Percentiles rank a stretch among this genome's conserved stretches.
phyloP scores from a whole-genome alignment of 2,797 vertebrate species.

The Paratrypauchen microcephalus region DNA sequence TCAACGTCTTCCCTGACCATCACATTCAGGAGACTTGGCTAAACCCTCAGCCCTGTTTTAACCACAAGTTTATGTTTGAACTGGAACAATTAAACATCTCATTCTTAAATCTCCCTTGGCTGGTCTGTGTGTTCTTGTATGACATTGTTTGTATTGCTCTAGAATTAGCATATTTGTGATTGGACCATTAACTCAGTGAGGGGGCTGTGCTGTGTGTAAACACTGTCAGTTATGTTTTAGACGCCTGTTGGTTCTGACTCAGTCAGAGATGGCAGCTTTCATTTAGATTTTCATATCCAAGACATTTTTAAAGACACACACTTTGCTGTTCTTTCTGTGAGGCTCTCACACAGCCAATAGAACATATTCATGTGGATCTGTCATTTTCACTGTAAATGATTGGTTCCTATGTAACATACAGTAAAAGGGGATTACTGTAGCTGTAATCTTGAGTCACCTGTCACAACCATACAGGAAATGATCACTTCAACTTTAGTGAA shows the following conservation, averaged over 20 bases:
- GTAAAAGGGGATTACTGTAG: not conserved
- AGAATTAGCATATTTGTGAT: conserved; percentile 34
- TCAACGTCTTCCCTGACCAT: too few relatives aligned
- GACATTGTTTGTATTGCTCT: conserved; percentile 27
- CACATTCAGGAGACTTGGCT: not conserved
- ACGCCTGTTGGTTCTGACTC: conserved; percentile 18
- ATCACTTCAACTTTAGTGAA: not conserved
- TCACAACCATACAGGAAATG: not conserved
- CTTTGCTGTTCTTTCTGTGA: not conserved
- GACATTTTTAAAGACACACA: conserved; percentile 3
- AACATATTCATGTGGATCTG: not conserved
- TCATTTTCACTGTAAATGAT: not conserved
- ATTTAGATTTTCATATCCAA: conserved; percentile 13
- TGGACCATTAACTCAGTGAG: conserved; percentile 35
- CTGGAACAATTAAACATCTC: not conserved
- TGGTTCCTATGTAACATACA: conserved; percentile 1
- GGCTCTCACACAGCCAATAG: not conserved
- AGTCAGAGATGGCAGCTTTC: conserved; percentile 19
- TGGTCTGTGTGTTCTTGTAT: not conserved
- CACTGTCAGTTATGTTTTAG: conserved; percentile 23
- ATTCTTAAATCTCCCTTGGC: not conserved
- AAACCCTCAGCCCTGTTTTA: not conserved
- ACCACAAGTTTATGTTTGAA: not conserved
- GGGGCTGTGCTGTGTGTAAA: conserved; percentile 38
- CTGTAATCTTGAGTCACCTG: not conserved